Conservation (phyloP, 2,888 invertebrate species). For the Erebia ligea region DNA sequence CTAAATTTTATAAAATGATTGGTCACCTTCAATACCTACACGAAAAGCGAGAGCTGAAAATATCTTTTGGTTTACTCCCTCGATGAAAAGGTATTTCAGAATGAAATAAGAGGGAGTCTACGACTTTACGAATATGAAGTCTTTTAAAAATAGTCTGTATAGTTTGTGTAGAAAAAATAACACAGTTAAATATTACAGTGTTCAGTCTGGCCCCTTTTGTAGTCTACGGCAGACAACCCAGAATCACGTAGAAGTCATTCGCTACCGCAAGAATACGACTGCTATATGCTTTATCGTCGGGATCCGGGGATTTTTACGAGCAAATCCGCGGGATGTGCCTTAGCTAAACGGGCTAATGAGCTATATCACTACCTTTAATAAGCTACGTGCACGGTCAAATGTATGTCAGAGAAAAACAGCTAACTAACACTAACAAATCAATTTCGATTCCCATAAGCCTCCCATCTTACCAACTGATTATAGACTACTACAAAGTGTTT, state of each 20-base stretch:
- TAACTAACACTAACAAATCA: too few relatives aligned
- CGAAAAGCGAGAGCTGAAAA: too few relatives aligned
- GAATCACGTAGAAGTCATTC: conserved; percentile 71
- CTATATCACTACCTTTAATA: conserved; percentile 44
- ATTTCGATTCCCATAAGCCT: too few relatives aligned
- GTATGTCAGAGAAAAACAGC: conserved; percentile 22
- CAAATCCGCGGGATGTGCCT: conserved; percentile 53
- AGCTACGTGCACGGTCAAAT: conserved; percentile 38
- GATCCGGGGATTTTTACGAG: conserved; percentile 71
- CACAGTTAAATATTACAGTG: conserved; percentile 13
- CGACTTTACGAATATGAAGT: too few relatives aligned
- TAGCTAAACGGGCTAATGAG: conserved; percentile 48
- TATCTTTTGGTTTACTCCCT: too few relatives aligned
- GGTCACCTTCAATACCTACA: too few relatives aligned
- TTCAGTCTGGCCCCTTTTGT: conserved; percentile 32
- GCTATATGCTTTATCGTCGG: conserved; percentile 64
- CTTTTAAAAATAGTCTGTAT: too few relatives aligned
- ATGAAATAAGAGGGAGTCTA: too few relatives aligned
- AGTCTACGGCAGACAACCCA: conserved; percentile 46
- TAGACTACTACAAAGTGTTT: too few relatives aligned
- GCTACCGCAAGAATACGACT: conserved; percentile 55
- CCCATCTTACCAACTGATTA: too few relatives aligned
- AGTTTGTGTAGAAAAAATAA: not conserved
- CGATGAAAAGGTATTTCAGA: too few relatives aligned
- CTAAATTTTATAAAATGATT: too few relatives aligned